Base-by-base conservation (phyloP, 2,113 vertebrate species). In the Oreochromis spilurus region DNA sequence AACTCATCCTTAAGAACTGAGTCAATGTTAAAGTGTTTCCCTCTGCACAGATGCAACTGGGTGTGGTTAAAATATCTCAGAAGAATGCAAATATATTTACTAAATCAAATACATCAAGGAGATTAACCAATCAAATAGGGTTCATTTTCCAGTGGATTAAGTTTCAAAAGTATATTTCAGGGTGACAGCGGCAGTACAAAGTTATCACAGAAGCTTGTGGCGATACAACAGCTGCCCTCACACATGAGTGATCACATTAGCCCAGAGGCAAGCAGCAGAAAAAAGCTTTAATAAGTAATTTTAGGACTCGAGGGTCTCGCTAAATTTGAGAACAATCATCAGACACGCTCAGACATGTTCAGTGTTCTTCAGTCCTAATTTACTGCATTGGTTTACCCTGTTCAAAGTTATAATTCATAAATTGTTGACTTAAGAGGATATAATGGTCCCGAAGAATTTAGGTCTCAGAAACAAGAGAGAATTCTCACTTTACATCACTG, bases 201-300 rank as follows among this genome's bases (percentile, higher is more conserved):
- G 84, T 85, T 82, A 84, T 60, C 85, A 80, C 57, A 77, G 55
- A 85, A 84, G 85, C 87, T 80, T 4, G 65, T 57, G 84, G 81
- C 36, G 8, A 84, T 21, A 81, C 83, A 77, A 89, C 92, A 92
- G 92, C 94, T 93, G 90, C 87, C 85, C 87, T 91, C 89, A 90
- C 92, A 91, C 93, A 91, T 93, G 82, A 87, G 87, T 82, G 87
- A 89, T 24, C 86, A 54, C 89, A 93, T 95, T 88, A 92, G 91
- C 91, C 92, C 93, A 48, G 87, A 92, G 91, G 94, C 91, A 60
- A 92, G 24, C 36, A 24, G 67, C 84, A 83, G 62, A 88, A 88
- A 91, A 92, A 90, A 94, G 38, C 77, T 89, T 94, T 53, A 92
- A 89, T 93, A 92, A 95, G 91, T 93, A 57, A 95, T 93, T 79